A percentile compares a stretch with the other conserved stretches of the same genome.
Evolutionary conservation across 1,140 invertebrate genomes (phyloP).

Genomic region (Megalonaias nervosa): DNA sequence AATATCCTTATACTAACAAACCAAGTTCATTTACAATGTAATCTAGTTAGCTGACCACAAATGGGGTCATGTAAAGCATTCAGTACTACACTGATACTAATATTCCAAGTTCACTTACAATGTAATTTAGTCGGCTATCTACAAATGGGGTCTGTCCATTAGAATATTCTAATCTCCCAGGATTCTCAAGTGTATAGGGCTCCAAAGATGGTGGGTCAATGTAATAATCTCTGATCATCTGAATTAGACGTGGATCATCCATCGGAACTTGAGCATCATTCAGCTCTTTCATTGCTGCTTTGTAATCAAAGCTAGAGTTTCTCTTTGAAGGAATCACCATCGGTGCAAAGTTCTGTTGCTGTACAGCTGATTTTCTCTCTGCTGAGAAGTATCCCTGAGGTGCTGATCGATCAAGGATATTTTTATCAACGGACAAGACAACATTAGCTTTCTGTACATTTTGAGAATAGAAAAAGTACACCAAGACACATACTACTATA

Average conservation of each 20-base stretch:
- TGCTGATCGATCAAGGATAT: too few relatives aligned
- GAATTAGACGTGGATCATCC: conserved; percentile 30
- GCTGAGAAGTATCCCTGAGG: not conserved
- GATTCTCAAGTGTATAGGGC: conserved; percentile 25
- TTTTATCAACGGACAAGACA: too few relatives aligned
- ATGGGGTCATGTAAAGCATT: conserved; percentile 17
- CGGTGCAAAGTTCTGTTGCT: conserved; percentile 13
- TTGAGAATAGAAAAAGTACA: too few relatives aligned
- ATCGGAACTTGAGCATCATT: conserved; percentile 20
- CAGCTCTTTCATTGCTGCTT: conserved; percentile 25
- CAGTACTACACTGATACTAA: too few relatives aligned
- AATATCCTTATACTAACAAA: too few relatives aligned
- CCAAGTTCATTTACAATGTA: conserved; percentile 33
- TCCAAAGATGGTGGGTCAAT: conserved; percentile 35
- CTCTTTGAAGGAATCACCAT: conserved; percentile 11
- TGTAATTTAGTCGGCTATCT: conserved; percentile 41
- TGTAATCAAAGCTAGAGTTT: conserved; percentile 32
- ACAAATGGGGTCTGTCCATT: conserved; percentile 45
- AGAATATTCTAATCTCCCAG: conserved; percentile 36
- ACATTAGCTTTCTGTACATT: too few relatives aligned
- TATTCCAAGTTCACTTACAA: conserved; percentile 17
- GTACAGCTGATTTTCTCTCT: conserved; percentile 4
- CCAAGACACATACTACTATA: too few relatives aligned
- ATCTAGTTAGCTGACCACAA: conserved; percentile 38
- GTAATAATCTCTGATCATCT: conserved; percentile 38